phyloP scores from a whole-genome alignment of 2,113 vertebrate species.

The Caretta caretta region DNA sequence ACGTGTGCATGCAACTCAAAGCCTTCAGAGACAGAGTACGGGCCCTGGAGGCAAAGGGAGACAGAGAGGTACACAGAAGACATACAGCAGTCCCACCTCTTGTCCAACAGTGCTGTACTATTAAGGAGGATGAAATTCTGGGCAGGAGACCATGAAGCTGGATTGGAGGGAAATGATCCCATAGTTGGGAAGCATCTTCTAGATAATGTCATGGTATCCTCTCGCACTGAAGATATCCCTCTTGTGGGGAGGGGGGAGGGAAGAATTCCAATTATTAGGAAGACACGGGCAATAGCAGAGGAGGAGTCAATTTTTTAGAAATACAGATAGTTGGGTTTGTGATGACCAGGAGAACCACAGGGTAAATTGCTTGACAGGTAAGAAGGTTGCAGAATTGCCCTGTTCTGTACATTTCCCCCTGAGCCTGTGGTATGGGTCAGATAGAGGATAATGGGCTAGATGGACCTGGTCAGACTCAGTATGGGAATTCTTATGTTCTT shows the following conservation, averaged over 20 bases:
- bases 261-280: neutral
- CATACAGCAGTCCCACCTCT: neutral
- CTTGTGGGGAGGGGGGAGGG: neutral
- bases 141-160: neutral
- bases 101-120: neutral
- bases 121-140: neutral
- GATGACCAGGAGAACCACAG: neutral
- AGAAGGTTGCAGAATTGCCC: neutral
- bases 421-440: neutral
- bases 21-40: neutral
- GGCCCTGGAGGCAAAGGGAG: neutral
- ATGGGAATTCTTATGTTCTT: neutral
- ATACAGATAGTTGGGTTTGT: neutral
- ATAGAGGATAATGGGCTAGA: neutral
- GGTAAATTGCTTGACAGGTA: neutral
- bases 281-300: neutral
- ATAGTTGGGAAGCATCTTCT: neutral
- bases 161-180: neutral
- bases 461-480: neutral
- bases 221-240: neutral
- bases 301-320: neutral
- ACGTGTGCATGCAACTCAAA: neutral
- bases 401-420: too few relatives aligned
- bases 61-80: neutral
- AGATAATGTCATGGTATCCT: neutral